Evolutionary conservation across 2,888 invertebrate species (phyloP).

Genomic region (Drosophila algonquin): DNA sequence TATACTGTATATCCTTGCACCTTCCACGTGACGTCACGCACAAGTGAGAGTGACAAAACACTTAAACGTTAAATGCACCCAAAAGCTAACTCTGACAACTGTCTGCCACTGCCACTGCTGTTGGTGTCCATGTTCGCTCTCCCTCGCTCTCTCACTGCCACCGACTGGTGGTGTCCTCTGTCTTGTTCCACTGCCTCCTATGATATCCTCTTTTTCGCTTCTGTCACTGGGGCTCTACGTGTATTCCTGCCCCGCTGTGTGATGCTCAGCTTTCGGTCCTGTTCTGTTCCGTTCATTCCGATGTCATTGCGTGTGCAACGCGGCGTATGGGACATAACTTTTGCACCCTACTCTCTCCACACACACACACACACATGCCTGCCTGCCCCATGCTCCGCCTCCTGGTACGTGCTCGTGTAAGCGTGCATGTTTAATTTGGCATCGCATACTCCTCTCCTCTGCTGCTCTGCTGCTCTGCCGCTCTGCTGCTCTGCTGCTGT

Average conservation of each 20-base stretch:
- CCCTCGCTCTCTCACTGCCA: not conserved
- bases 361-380: not conserved
- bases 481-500: not conserved
- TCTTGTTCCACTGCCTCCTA: not conserved
- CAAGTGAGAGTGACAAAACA: conserved; percentile 70
- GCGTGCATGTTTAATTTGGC: conserved; percentile 75
- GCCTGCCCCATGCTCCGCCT: not conserved
- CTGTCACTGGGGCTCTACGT: not conserved
- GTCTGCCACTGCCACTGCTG: conserved; percentile 7
- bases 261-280: conserved; percentile 1
- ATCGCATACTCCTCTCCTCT: conserved; percentile 50
- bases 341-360: conserved; percentile 2
- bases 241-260: not conserved
- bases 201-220: not conserved
- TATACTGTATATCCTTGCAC: not conserved
- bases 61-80: conserved; percentile 75
- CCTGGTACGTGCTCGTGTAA: conserved; percentile 60
- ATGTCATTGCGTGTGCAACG: conserved; percentile 67
- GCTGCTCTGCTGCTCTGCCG: too few species aligned
- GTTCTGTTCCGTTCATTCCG: conserved; percentile 40
- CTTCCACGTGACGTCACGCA: conserved; percentile 72
- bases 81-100: conserved; percentile 40
- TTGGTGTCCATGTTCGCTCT: not conserved
- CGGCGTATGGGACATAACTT: conserved; percentile 64
- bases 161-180: not conserved